A percentile compares a stretch with the other conserved stretches of the same genome.
Evolutionary conservation across 2,797 vertebrate genomes (phyloP).

Genomic region (Tinamus major): DNA sequence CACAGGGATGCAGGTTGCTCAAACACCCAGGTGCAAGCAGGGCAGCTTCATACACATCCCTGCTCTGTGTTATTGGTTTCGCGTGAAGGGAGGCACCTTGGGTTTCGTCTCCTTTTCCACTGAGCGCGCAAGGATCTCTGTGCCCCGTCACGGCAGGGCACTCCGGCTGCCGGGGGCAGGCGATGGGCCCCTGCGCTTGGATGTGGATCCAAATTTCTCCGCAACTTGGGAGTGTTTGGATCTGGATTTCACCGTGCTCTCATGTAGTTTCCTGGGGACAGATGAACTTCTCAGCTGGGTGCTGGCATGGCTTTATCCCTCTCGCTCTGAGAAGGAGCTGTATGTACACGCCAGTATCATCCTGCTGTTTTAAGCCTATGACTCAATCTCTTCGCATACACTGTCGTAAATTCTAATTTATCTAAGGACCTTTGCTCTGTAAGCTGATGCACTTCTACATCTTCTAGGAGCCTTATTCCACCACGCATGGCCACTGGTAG

Average conservation of each 20-base stretch:
- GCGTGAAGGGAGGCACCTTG: not conserved
- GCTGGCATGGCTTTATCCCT: not conserved
- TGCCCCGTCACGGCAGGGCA: too few species aligned
- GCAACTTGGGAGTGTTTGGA: not conserved
- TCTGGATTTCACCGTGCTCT: not conserved
- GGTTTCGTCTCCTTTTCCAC: not conserved
- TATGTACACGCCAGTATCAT: accelerated
- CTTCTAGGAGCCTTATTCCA: not conserved
- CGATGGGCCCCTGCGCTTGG: not conserved
- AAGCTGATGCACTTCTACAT: not conserved
- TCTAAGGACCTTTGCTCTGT: not conserved
- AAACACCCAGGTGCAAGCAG: not conserved
- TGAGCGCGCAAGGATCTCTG: not conserved
- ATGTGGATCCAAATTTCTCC: too few species aligned
- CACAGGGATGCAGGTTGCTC: not conserved
- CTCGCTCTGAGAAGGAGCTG: not conserved
- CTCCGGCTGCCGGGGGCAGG: not conserved
- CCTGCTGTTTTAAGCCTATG: accelerated
- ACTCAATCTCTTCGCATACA: not conserved
- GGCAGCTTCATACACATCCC: not conserved
- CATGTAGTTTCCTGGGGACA: not conserved
- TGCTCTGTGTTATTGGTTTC: not conserved
- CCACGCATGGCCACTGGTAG: not conserved
- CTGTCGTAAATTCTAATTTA: not conserved
- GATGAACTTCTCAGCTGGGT: not conserved